Conservation (phyloP, 2,888 invertebrate species). For the Beris morrisii region DNA sequence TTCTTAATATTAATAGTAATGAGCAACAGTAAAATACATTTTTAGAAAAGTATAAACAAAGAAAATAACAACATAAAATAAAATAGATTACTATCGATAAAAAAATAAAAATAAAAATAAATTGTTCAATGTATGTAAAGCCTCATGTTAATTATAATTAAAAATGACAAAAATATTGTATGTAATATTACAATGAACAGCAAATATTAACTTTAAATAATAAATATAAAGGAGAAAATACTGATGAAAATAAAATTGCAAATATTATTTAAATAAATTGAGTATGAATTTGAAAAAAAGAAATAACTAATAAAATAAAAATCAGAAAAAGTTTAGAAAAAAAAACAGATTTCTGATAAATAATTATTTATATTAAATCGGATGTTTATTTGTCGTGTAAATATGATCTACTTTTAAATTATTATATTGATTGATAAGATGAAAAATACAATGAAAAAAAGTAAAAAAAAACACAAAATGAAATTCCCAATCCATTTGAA, state of each 20-base stretch:
- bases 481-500: too few relatives aligned
- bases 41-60: constrained; percentile 5
- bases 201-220: constrained; percentile 35
- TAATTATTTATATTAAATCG: too few relatives aligned
- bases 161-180: constrained; percentile 3
- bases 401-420: too few relatives aligned
- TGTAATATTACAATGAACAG: constrained; percentile 13
- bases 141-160: too few relatives aligned
- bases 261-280: constrained; percentile 36
- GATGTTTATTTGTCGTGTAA: too few relatives aligned
- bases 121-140: background rate
- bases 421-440: too few relatives aligned
- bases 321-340: background rate
- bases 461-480: too few relatives aligned
- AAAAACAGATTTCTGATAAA: constrained; percentile 10
- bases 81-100: constrained; percentile 10
- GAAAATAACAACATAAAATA: background rate
- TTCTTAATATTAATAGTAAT: background rate
- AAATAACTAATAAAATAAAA: constrained; percentile 8
- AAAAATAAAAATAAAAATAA: background rate
- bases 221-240: constrained; percentile 40
- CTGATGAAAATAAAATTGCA: constrained; percentile 36
- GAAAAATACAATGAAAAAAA: too few relatives aligned
- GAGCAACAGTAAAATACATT: constrained; percentile 3
- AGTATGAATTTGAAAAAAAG: constrained; percentile 14